phyloP scores from a whole-genome alignment of 2,888 invertebrate genomes.

The Meiosimyza platycephala region DNA sequence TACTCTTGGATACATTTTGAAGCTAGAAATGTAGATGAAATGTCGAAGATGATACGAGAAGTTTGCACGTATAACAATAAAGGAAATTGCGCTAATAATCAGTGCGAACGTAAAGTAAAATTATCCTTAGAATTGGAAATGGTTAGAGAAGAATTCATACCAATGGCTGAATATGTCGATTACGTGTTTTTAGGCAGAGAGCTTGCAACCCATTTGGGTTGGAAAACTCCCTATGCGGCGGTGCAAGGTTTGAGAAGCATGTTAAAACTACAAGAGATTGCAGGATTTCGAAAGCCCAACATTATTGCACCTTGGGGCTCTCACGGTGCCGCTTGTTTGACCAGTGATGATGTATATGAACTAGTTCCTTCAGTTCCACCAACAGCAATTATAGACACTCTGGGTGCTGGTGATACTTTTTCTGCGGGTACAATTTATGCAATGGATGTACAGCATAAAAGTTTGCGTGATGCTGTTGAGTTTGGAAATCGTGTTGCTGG shows the following conservation, averaged over 20 bases:
- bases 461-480: slow-evolving; percentile 68
- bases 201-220: slow-evolving; percentile 70
- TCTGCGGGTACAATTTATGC: slow-evolving; percentile 71
- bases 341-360: slow-evolving; percentile 56
- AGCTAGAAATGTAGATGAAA: slow-evolving; percentile 69
- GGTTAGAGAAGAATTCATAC: slow-evolving; percentile 66
- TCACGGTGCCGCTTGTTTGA: slow-evolving; percentile 69
- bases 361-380: slow-evolving; percentile 69
- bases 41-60: slow-evolving; percentile 70
- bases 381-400: slow-evolving; percentile 70
- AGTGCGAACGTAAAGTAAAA: slow-evolving; percentile 53
- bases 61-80: slow-evolving; percentile 68
- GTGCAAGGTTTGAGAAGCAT: slow-evolving; percentile 64
- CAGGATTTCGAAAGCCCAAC: slow-evolving; percentile 32
- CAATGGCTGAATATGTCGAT: slow-evolving; percentile 70
- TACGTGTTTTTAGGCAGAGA: slow-evolving; percentile 77
- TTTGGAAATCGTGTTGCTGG: slow-evolving; percentile 75
- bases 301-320: slow-evolving; percentile 69
- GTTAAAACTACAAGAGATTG: slow-evolving; percentile 45
- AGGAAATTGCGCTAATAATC: slow-evolving; percentile 36
- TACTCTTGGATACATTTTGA: slow-evolving; percentile 80
- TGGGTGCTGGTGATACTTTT: slow-evolving; percentile 79
- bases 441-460: slow-evolving; percentile 63
- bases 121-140: slow-evolving; percentile 76
- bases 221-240: slow-evolving; percentile 69